phyloP scores from a whole-genome alignment of 2,888 invertebrate species.

The Iselma pallidipennis region DNA sequence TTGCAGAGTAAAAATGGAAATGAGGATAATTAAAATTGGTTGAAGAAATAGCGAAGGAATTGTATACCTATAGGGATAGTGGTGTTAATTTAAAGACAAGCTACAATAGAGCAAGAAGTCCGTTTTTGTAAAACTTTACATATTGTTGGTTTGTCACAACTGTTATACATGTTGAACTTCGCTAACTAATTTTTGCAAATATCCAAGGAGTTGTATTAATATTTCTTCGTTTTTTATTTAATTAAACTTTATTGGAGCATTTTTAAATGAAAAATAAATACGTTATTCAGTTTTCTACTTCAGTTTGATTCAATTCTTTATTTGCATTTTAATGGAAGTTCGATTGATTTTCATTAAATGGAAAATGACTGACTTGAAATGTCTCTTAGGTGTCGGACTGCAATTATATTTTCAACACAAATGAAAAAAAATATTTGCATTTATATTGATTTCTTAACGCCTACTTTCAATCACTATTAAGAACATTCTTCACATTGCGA shows the following conservation, averaged over 20 bases:
- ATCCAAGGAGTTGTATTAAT: no score
- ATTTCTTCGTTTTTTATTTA: background rate
- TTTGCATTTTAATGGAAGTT: slow-evolving; percentile 5
- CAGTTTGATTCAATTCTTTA: background rate
- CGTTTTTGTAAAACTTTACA: no score
- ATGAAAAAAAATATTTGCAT: background rate
- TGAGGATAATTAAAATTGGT: slow-evolving; percentile 50
- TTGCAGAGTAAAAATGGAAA: slow-evolving; percentile 46
- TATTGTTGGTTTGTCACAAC: no score
- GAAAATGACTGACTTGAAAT: background rate
- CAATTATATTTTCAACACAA: no score
- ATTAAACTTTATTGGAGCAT: background rate
- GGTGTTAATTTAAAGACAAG: background rate
- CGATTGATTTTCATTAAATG: slow-evolving; percentile 3
- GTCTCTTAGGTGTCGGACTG: no score
- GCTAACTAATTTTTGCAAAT: no score
- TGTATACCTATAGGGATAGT: background rate
- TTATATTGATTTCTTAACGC: background rate
- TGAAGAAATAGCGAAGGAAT: slow-evolving; percentile 24
- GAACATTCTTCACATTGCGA: no score
- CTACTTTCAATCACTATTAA: background rate
- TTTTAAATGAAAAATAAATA: background rate
- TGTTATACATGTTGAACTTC: no score
- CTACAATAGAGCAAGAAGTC: no score
- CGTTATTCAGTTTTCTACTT: slow-evolving; percentile 1